A percentile compares a stretch with the other conserved stretches of the same genome.
Conservation (phyloP, 2,797 vertebrate genomes). For the Sebastes variabilis region DNA sequence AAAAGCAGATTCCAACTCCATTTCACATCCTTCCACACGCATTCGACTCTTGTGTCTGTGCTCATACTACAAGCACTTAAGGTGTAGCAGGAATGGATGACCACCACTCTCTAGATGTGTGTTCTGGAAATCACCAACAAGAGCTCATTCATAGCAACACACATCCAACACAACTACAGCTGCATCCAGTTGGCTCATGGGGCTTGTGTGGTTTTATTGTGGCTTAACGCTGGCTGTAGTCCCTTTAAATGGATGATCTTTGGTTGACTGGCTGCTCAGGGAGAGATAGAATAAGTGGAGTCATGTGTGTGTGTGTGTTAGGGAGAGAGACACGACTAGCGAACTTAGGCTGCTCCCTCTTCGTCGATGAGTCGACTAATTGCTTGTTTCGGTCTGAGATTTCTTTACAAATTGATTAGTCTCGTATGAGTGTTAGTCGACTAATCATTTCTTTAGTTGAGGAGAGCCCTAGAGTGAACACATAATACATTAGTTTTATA, state of each 20-base stretch:
- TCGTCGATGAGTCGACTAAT: too few species aligned
- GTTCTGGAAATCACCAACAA: neutral
- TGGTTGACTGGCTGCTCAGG: neutral
- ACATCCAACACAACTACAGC: neutral
- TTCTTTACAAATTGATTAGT: too few species aligned
- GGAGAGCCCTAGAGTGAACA: neutral
- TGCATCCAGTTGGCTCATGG: neutral
- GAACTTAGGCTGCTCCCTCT: too few species aligned
- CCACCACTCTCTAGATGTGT: neutral
- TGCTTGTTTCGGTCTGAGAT: too few species aligned
- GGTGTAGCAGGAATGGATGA: neutral
- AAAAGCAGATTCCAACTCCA: neutral
- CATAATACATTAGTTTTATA: neutral
- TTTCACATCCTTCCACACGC: neutral
- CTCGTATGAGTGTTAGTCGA: too few species aligned
- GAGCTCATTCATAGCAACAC: neutral
- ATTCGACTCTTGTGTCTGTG: neutral
- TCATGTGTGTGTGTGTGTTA: too few species aligned
- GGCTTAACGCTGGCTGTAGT: neutral
- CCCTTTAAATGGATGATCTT: neutral
- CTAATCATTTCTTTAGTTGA: accelerated
- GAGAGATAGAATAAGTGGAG: neutral
- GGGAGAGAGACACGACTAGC: neutral
- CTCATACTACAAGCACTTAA: neutral
- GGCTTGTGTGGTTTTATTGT: neutral